Evolutionary conservation across 2,888 invertebrate genomes (phyloP).

Genomic region (Drosophila merina): DNA sequence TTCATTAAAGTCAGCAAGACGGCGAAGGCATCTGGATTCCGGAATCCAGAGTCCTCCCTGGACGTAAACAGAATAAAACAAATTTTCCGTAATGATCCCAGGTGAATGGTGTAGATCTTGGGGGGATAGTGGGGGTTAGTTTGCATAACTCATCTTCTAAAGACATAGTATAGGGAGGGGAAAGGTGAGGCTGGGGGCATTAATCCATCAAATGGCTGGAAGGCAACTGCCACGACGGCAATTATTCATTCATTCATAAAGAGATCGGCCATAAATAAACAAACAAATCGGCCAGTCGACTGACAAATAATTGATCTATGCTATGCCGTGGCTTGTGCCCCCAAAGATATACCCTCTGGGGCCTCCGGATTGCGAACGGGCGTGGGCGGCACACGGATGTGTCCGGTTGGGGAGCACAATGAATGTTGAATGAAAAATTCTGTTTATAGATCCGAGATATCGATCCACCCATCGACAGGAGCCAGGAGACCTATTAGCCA

Average conservation of each 20-base stretch:
- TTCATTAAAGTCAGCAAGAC: constrained; percentile 41
- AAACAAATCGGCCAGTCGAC: constrained; percentile 62
- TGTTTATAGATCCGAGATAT: constrained; percentile 31
- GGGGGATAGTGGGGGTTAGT: constrained; percentile 10
- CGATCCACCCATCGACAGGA: neutral
- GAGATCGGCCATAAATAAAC: constrained; percentile 69
- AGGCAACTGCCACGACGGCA: constrained; percentile 58
- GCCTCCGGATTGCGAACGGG: constrained; percentile 1
- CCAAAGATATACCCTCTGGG: constrained; percentile 10
- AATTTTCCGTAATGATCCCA: constrained; percentile 36
- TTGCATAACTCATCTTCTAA: constrained; percentile 51
- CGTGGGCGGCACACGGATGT: constrained; percentile 22
- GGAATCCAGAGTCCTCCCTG: constrained; percentile 6
- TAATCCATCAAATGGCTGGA: constrained; percentile 63
- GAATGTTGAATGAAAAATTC: constrained; percentile 59
- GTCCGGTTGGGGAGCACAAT: constrained; percentile 33
- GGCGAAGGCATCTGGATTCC: constrained; percentile 25
- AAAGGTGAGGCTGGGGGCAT: constrained; percentile 21
- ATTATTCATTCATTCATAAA: constrained; percentile 79
- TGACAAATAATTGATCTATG: constrained; percentile 74
- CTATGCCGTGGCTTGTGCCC: constrained; percentile 36
- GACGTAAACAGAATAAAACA: constrained; percentile 40
- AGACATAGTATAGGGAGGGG: constrained; percentile 11
- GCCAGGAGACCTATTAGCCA: constrained; percentile 15
- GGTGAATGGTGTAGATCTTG: constrained; percentile 14